These are phyloP conservation scores for Caenorhabditis doughertyi DNA, from an alignment of 2,888 invertebrate species.

Conservation along the genomic window DNA sequence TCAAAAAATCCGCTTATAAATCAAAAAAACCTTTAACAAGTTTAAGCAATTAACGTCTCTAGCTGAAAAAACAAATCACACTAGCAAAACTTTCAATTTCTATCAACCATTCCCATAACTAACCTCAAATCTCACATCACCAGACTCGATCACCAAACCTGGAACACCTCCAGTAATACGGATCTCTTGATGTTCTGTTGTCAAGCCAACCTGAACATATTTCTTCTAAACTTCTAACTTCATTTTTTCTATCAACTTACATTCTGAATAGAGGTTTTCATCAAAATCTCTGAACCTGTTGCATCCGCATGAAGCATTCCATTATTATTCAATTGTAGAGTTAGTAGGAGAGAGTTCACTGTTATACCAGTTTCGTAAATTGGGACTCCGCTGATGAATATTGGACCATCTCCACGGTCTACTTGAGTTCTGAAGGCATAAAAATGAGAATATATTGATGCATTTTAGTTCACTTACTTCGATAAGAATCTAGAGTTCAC, in stretches of 20 bases:
- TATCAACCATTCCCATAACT: too few relatives aligned
- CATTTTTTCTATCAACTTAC: conserved; percentile 14
- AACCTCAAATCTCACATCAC: conserved; percentile 61
- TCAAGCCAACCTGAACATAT: conserved; percentile 65
- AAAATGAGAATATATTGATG: too few relatives aligned
- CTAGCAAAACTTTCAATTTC: too few relatives aligned
- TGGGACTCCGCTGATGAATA: conserved; percentile 54
- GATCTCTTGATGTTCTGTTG: conserved; percentile 66
- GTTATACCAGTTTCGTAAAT: conserved; percentile 53
- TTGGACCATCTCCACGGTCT: conserved; percentile 62
- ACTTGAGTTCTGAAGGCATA: conserved; percentile 48
- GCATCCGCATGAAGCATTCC: conserved; percentile 60
- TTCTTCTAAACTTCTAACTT: neutral
- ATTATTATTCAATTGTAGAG: conserved; percentile 55
- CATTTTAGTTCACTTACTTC: conserved; percentile 16
- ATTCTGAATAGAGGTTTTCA: conserved; percentile 58
- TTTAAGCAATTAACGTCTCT: too few relatives aligned
- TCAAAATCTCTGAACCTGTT: conserved; percentile 48
- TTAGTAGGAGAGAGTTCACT: conserved; percentile 20
- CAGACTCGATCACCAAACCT: conserved; percentile 62
- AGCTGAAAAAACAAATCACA: too few relatives aligned
- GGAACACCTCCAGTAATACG: conserved; percentile 64
- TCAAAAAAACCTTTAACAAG: neutral
- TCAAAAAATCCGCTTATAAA: neutral
- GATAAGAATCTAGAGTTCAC: conserved; percentile 14